Base-by-base conservation (phyloP, 1,140 invertebrate species). In the Mylabris phalerata region DNA sequence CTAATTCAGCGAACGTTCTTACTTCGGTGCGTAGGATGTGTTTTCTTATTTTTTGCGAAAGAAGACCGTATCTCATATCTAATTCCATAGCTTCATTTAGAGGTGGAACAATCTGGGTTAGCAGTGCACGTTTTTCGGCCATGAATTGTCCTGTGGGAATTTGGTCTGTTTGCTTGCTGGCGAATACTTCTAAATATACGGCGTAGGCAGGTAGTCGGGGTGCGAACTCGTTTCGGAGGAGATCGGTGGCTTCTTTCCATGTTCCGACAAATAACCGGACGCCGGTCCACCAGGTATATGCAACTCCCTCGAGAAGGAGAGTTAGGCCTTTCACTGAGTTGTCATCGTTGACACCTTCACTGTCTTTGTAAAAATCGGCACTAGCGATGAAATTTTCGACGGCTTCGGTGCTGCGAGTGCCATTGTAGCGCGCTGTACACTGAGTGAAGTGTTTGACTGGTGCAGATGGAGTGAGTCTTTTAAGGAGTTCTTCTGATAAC, bases 161-260 rank as follows among this genome's bases (percentile, higher is more conserved):
- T 10, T 56, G 7, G 7, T 3, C 38, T 26, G 38, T 41, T 26
- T 56, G 54, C 1, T 7, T 9, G 4, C 5, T 32, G 10, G 6
- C n/a, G 10, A 56, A 56, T 9, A 56, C 13, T 25, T 56, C 10
- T 11, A 32, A 13, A 39, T 56, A 56, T 19, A 56, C 39, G 4
- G 38, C 9, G 46, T 56, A 44, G 10, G 27, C 26, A 9, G 45
- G 39, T 25, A 9, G 38, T 19, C 38, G 10, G 9, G 54, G 54
- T 9, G 38, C 44, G 46, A 56, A 56, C 11, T 40, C 38, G 26
- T 48, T 48, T 24, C 45, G 41, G 26, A 56, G 25, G 4, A 13
- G 19, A 1, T 46, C 32, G 7, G 7, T 11, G 25, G 54, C 54
- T 48, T 47, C 25, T 27, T 38, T 9, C 54, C 54, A 56, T 10